Evolutionary conservation across 2,888 invertebrate species (phyloP), one percentile per base, ranked within the genome.

Genomic region (Deroplatys truncata): DNA sequence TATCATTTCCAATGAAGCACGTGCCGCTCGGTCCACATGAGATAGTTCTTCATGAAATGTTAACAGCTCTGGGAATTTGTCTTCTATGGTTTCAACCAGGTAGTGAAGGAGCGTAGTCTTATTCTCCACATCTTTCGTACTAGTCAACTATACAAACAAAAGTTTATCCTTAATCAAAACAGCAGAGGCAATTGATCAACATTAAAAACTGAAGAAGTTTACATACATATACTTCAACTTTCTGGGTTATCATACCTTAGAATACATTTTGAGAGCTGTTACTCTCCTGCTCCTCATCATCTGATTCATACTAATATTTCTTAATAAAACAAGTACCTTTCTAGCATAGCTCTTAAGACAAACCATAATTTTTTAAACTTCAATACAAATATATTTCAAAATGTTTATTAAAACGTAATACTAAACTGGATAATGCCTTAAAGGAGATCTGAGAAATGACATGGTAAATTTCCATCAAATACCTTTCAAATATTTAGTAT

Each of bases 91-190:
- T 91, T 98, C 97, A 0, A 97, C 98, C 89, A 99, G 94, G 92
- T 98, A 99, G 93, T 99, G 99, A 86, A 99, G 94, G 31, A 99
- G 94, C 0, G 99, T 99, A 91, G 97, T 97, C 92, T 98, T 98
- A 93, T 99, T 98, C 92, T 99, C 98, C 84, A 97, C 94, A 92
- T 99, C 98, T 94, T 99, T 99, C n/a, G 98, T 98, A 90, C 97
- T 96, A 5, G 97, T 97, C 91, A 98, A 94, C 96, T 97, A 93
- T 25, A 93, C 94, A 91, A 91, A 91, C 92, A 91, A 89, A 91
- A 20, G 25, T 20, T 90, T 72, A 90, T 90, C 90, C 88, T 88
- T 85, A 29, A 15, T 82, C 16, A 28, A 56, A n/a, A 56, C 20
- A 84, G 8, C 8, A 83, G n/a, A 83, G 28, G 28, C 16, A 28